Evolutionary conservation across 2,888 invertebrate genomes (phyloP).

Genomic region (Amphipyra berbera): DNA sequence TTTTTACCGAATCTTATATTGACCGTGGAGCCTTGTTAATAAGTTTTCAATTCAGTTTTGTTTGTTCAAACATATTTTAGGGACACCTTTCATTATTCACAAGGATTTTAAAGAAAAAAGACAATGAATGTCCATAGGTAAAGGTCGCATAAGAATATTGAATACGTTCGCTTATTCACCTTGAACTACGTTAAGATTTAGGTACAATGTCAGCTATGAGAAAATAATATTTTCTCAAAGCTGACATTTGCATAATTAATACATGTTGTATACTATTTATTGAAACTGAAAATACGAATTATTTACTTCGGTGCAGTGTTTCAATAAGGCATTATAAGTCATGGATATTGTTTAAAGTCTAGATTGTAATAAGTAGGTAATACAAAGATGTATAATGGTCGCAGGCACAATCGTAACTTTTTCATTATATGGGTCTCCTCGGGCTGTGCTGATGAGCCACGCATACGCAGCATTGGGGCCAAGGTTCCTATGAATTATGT

Average conservation of each 20-base stretch:
- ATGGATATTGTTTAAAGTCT: neutral
- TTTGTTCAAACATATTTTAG: conserved; percentile 80
- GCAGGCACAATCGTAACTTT: conserved; percentile 47
- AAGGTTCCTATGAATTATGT: conserved; percentile 88
- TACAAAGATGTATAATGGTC: conserved; percentile 15
- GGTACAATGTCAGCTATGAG: conserved; percentile 37
- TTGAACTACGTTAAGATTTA: conserved; percentile 75
- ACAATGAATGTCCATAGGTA: conserved; percentile 79
- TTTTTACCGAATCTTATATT: conserved; percentile 22
- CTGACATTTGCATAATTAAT: conserved; percentile 38
- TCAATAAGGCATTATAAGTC: neutral
- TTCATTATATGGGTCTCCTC: conserved; percentile 53
- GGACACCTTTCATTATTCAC: conserved; percentile 83
- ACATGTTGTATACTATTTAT: conserved; percentile 7
- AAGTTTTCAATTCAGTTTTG: conserved; percentile 71
- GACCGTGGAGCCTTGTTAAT: conserved; percentile 46
- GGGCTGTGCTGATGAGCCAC: conserved; percentile 62
- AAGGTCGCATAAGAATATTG: conserved; percentile 79
- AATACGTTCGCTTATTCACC: conserved; percentile 77
- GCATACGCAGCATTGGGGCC: conserved; percentile 80
- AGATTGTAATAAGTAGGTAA: conserved; percentile 23
- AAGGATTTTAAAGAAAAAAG: conserved; percentile 83
- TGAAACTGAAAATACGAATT: conserved; percentile 3
- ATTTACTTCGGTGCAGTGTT: neutral
- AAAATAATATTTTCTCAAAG: conserved; percentile 41